Evolutionary conservation across 2,888 invertebrate genomes (phyloP), one percentile per base, ranked within the genome.

Genomic region (Melinaea marsaeus): DNA sequence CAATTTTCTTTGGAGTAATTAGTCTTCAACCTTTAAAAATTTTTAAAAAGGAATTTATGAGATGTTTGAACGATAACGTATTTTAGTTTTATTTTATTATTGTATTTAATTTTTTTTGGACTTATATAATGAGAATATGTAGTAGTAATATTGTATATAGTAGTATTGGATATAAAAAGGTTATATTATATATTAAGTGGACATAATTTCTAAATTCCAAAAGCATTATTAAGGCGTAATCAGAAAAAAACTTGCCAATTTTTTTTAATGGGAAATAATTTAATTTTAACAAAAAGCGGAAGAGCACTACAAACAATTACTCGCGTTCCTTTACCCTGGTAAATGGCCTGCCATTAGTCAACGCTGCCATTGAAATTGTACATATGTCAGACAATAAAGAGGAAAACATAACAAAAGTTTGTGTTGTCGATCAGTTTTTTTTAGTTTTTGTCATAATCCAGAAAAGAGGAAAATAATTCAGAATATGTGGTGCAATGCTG

Each of bases 381-480:
- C 63, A 63, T 57, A 34, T 46, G 42, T 45, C 33, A 54, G 60
- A 57, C 22, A 45, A 57, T 57, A 57, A 57, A 57, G 60, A 57
- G 42, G 60, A 57, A 63, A 60, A 63, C 60, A 22, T 42, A 57
- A 57, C 42, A 51, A 51, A 51, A 32, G 3, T 32, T 9, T 32
- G 32, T 51, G 32, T 11, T 32, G 9, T 7, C 9, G 22, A 32
- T 51, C 6, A 7, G 3, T 32, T 51, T 51, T 51, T 35, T 66
- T 61, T 22, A 22, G 51, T 37, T 51, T 33, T 60, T 45, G 55
- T 57, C 47, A 13, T 58, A 45, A 57, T 35, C 51, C 42, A 64
- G 48, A 61, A 60, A 60, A 63, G 57, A 59, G 42, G 55, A 55
- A 47, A 60, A 57, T 64, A 60, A 62, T 61, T 62, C 60, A 42